A percentile compares a stretch with the other conserved stretches of the same genome.
Conservation (phyloP, 2,888 invertebrate species). For the Pollenia amentaria region DNA sequence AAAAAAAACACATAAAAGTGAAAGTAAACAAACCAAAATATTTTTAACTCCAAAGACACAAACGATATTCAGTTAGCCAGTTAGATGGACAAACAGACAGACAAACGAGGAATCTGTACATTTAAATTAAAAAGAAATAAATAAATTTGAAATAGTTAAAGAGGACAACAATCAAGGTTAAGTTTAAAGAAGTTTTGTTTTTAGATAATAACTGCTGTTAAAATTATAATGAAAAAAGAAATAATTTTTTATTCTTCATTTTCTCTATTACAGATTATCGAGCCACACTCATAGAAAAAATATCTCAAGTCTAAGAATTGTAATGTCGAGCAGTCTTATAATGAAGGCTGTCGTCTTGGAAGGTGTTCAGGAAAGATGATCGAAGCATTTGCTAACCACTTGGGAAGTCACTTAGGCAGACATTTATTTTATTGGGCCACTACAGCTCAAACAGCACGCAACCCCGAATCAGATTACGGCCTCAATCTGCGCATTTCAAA, state of each 20-base stretch:
- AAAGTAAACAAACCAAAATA: conserved; percentile 58
- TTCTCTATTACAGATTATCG: conserved; percentile 19
- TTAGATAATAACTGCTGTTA: conserved; percentile 29
- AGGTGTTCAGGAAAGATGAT: conserved; percentile 81
- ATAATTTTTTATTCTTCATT: conserved; percentile 16
- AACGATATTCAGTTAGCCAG: neutral
- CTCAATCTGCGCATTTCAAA: conserved; percentile 87
- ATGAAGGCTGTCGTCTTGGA: conserved; percentile 43
- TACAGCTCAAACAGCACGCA: conserved; percentile 85
- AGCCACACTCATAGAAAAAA: too few relatives aligned
- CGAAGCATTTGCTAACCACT: conserved; percentile 83
- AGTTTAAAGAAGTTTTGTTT: conserved; percentile 67
- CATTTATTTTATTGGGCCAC: conserved; percentile 88
- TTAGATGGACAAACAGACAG: conserved; percentile 5
- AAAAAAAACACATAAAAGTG: conserved; percentile 49
- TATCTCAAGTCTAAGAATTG: conserved; percentile 1
- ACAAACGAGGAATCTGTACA: conserved; percentile 33
- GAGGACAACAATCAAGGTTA: conserved; percentile 51
- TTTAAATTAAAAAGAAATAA: conserved; percentile 32
- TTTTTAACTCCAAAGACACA: conserved; percentile 11
- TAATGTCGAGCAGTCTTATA: conserved; percentile 59
- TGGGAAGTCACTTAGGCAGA: conserved; percentile 86
- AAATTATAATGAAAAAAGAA: conserved; percentile 8
- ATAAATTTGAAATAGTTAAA: conserved; percentile 44
- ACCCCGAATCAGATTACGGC: conserved; percentile 78